These are phyloP conservation scores for Rhea pennata DNA, from an alignment of 2,113 vertebrate species.

Conservation along the genomic window DNA sequence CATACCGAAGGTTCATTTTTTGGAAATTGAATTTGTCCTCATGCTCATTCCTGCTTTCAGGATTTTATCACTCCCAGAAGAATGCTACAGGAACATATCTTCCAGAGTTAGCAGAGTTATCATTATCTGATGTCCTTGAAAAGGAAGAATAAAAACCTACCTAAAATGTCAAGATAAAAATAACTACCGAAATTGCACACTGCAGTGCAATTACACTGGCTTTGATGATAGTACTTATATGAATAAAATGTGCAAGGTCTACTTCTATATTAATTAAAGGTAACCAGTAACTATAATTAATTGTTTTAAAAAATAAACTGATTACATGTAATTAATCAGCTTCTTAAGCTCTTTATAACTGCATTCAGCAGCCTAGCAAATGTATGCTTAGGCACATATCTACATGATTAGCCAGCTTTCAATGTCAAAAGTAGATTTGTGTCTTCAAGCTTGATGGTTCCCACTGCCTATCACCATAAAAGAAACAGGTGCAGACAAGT, in stretches of 20 bases:
- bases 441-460: neutral
- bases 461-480: neutral
- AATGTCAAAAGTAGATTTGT: neutral
- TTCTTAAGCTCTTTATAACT: neutral
- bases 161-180: neutral
- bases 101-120: neutral
- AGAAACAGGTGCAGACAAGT: neutral
- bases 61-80: neutral
- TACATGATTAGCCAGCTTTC: slow-evolving; percentile 23
- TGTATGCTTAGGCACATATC: neutral
- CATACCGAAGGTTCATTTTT: neutral
- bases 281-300: slow-evolving; percentile 21
- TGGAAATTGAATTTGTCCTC: neutral
- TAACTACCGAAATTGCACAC: neutral
- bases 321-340: neutral
- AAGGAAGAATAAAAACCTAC: neutral
- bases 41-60: neutral
- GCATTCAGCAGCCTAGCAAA: neutral
- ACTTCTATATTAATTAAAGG: neutral
- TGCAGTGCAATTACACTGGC: neutral
- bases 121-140: neutral
- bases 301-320: slow-evolving; percentile 13
- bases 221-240: neutral
- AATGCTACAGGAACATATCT: neutral
- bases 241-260: neutral